Evolutionary conservation across 2,113 vertebrate genomes (phyloP).

Genomic region (Bufo gargarizans): DNA sequence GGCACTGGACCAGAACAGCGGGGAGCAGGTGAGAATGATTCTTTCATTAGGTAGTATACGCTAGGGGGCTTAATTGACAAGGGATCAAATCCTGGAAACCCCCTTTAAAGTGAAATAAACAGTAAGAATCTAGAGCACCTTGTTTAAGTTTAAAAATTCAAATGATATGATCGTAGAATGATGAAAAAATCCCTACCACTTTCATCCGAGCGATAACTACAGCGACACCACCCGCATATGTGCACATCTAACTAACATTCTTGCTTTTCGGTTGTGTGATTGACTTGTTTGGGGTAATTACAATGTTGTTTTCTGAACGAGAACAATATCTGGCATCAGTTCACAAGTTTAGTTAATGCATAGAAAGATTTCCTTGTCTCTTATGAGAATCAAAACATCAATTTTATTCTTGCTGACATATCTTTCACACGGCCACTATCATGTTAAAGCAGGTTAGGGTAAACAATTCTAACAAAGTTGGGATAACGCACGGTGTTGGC

Average conservation of each 20-base stretch:
- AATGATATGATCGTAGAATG: neutral
- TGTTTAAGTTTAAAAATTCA: neutral
- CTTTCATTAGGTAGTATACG: too few species aligned
- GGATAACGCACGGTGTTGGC: slow-evolving; percentile 5
- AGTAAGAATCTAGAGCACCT: neutral
- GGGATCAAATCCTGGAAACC: too few species aligned
- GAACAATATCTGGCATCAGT: slow-evolving; percentile 40
- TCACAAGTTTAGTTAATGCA: slow-evolving; percentile 34
- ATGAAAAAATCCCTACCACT: neutral
- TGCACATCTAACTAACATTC: neutral
- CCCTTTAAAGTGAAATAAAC: too few species aligned
- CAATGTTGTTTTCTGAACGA: slow-evolving; percentile 18
- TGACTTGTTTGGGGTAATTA: slow-evolving; percentile 44
- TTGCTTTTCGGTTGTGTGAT: slow-evolving; percentile 12
- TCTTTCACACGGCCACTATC: slow-evolving; percentile 27
- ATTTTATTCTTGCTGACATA: slow-evolving; percentile 30
- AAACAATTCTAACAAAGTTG: slow-evolving; percentile 35
- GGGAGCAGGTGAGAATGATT: too few species aligned
- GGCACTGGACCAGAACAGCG: too few species aligned
- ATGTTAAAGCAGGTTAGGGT: slow-evolving; percentile 35
- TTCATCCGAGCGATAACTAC: neutral
- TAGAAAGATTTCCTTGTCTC: slow-evolving; percentile 27
- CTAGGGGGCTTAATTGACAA: too few species aligned
- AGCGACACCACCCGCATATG: neutral
- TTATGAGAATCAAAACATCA: slow-evolving; percentile 31